Base-by-base conservation (phyloP, 2,888 invertebrate genomes). In the Protonemura montana region DNA sequence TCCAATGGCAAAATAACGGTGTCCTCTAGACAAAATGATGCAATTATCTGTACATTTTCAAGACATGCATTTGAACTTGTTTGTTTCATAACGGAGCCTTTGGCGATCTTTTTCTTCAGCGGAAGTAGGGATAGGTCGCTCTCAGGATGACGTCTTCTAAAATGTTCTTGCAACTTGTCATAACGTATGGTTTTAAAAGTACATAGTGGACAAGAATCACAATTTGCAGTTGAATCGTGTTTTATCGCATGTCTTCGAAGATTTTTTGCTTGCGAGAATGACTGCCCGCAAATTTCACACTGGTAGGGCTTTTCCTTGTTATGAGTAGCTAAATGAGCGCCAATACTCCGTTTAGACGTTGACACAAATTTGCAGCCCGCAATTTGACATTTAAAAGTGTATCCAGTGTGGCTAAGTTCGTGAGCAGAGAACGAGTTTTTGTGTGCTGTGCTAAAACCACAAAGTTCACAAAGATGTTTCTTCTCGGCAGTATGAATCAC, bases 361-460 rank as follows among this genome's bases (percentile, higher is more conserved):
- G 93, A 91, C 0, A 91, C 90, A 88, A 92, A 91, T 13, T 90
- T 90, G 88, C 93, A 93, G 0, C 91, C 92, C 0, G 91, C 89
- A 86, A 91, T 90, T 0, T 92, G 90, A 89, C 93, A 93, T 83
- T 91, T 91, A 88, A 92, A 93, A 35, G 91, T 91, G 78, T 92
- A 91, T 0, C 93, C 93, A 0, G 93, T 92, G 88, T 93, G 93
- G 26, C 92, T 90, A 0, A 93, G 89, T 85, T 92, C 91, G 88
- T 93, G 93, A 0, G 93, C 92, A 88, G 92, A 93, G 5, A 93
- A 90, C 13, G 93, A 92, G 88, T 92, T 92, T 89, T 93, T 92
- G 87, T 93, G 93, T 0, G 92, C 92, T 0, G 93, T 93, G 77
- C 93, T 92, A 88, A 93, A 93, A 0, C 93, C 93, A 88, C 93